Conservation (phyloP, 2,113 vertebrate species). For the Corapipo altera region DNA sequence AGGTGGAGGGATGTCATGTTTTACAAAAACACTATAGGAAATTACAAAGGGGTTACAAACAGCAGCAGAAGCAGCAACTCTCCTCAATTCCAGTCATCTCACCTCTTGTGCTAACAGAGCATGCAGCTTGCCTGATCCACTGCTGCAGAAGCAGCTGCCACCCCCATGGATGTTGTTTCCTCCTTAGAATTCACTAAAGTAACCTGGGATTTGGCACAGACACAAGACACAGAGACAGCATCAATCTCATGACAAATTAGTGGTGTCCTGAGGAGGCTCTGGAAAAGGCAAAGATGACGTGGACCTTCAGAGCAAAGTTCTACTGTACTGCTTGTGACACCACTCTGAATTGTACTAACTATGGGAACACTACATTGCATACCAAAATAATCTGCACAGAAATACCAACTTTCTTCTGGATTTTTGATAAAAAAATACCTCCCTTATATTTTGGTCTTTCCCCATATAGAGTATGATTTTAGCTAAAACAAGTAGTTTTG, state of each 20-base stretch:
- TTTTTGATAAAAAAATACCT: not conserved
- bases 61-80: not conserved
- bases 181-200: not conserved
- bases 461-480: not conserved
- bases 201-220: not conserved
- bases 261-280: fast-evolving
- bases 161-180: not conserved
- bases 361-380: not conserved
- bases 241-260: not conserved
- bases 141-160: not conserved
- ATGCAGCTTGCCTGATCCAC: not conserved
- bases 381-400: not conserved
- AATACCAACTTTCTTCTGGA: not conserved
- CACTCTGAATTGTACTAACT: not conserved
- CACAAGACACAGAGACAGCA: not conserved
- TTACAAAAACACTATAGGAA: not conserved
- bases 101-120: not conserved
- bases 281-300: not conserved
- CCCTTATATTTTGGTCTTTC: not conserved
- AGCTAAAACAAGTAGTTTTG: not conserved
- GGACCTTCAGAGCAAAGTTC: not conserved
- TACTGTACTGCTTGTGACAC: not conserved
- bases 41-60: not conserved
- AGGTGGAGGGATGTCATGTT: not conserved
- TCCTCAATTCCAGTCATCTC: not conserved